phyloP scores from a whole-genome alignment of 2,797 vertebrate species.

The Ctenosaura bakeri region DNA sequence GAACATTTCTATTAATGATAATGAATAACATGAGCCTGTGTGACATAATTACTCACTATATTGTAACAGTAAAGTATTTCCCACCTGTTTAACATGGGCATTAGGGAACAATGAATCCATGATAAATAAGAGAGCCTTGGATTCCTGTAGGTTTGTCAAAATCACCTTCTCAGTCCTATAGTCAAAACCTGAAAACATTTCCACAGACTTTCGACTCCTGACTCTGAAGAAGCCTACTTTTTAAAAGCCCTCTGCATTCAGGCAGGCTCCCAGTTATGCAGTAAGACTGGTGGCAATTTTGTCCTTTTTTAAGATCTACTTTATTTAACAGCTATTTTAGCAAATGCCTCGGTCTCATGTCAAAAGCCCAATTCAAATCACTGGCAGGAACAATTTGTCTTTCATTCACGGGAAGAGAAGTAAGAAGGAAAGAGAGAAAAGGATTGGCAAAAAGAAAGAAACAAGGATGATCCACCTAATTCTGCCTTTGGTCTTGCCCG shows the following conservation, averaged over 20 bases:
- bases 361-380: background rate
- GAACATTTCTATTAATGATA: conserved; percentile 33
- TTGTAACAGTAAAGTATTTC: conserved; percentile 27
- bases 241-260: no score
- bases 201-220: background rate
- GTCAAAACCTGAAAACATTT: background rate
- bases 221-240: background rate
- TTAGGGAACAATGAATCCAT: conserved; percentile 7
- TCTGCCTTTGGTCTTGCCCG: background rate
- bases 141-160: background rate
- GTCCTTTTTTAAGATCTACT: background rate
- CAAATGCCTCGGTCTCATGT: background rate
- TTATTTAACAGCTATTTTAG: background rate
- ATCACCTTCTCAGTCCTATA: background rate
- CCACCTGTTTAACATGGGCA: conserved; percentile 30
- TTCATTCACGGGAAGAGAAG: background rate
- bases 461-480: background rate
- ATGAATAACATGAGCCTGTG: conserved; percentile 2
- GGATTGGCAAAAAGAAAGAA: background rate
- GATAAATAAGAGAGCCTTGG: background rate
- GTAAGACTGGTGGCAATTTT: no score
- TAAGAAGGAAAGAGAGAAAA: no score
- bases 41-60: conserved; percentile 41
- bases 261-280: background rate
- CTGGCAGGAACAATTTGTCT: background rate